Conservation (phyloP, 2,113 vertebrate genomes). For the Gymnarchus niloticus region DNA sequence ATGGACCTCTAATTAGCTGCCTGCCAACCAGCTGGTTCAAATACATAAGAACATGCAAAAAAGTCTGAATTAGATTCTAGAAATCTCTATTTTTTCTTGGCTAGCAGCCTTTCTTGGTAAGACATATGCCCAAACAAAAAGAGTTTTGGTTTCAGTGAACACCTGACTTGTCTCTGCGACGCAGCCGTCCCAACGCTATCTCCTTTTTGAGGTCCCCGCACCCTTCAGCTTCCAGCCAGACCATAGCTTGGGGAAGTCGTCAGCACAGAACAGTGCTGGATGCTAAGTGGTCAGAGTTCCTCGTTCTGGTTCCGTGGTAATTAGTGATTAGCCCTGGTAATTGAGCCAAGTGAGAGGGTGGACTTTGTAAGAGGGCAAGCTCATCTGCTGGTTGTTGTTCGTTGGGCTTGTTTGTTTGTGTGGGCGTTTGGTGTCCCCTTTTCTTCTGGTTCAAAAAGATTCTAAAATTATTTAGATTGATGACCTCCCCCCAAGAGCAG, state of each 20-base stretch:
- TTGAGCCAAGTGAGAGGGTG: background rate
- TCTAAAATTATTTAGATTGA: constrained; percentile 8
- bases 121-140: background rate
- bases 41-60: background rate
- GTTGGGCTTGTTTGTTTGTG: background rate
- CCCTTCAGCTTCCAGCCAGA: background rate
- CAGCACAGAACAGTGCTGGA: background rate
- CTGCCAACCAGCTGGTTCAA: background rate
- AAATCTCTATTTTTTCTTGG: background rate
- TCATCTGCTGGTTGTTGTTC: background rate
- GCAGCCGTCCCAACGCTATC: no score
- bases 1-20: background rate
- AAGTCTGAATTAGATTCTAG: background rate
- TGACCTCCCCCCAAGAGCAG: background rate
- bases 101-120: background rate
- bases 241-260: background rate
- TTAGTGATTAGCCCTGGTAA: constrained; percentile 12
- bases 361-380: background rate
- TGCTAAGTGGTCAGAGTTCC: constrained; percentile 11
- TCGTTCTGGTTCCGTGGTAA: background rate
- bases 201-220: background rate
- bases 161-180: background rate
- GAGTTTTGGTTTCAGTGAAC: background rate
- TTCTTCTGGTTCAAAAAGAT: background rate
- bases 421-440: background rate